A percentile compares a stretch with the other conserved stretches of the same genome.
phyloP scores from a whole-genome alignment of 2,113 vertebrate genomes.

The Etheostoma cragini region DNA sequence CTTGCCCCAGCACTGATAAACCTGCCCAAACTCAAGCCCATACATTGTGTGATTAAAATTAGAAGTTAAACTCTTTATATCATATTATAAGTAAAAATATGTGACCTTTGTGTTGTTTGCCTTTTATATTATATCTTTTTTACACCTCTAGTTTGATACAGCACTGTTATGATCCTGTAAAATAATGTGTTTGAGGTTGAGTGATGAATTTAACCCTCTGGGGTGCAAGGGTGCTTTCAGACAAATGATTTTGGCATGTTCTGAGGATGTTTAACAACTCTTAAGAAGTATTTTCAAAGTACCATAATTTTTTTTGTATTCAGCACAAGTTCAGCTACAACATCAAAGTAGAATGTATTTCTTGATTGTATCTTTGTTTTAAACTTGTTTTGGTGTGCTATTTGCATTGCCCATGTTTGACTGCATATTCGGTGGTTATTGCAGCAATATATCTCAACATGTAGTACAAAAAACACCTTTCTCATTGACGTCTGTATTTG shows the following conservation, averaged over 20 bases:
- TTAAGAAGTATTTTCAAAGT: too few species aligned
- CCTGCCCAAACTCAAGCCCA: neutral
- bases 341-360: too few species aligned
- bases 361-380: too few species aligned
- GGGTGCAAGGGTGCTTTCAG: too few species aligned
- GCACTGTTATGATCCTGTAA: neutral
- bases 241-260: too few species aligned
- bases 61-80: neutral
- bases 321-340: too few species aligned
- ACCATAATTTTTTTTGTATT: too few species aligned
- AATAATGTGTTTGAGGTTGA: neutral
- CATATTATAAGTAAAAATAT: conserved; percentile 1
- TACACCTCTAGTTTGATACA: neutral
- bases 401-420: neutral
- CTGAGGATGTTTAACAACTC: too few species aligned
- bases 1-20: neutral
- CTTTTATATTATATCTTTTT: neutral
- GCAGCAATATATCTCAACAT: conserved; percentile 7
- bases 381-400: neutral
- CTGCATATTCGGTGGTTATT: neutral
- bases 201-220: neutral
- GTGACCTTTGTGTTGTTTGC: conserved; percentile 9
- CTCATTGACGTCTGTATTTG: conserved; percentile 59
- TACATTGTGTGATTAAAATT: neutral
- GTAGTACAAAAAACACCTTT: conserved; percentile 22